Conservation (phyloP, 2,888 invertebrate genomes). For the Epinotia bilunana region DNA sequence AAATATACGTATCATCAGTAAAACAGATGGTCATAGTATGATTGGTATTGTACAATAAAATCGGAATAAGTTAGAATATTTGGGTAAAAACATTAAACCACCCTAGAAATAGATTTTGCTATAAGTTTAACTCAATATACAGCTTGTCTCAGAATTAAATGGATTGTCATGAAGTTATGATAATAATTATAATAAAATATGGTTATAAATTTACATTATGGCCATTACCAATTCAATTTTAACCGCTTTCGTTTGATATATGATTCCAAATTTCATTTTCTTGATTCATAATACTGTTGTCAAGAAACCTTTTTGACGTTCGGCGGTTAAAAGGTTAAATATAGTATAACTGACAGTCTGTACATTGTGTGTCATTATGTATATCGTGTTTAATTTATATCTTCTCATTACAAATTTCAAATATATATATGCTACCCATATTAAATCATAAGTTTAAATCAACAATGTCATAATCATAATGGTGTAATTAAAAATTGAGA, state of each 20-base stretch:
- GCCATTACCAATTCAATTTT: neutral
- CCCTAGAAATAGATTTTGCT: neutral
- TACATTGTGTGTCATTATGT: neutral
- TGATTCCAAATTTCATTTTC: no score
- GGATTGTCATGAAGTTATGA: neutral
- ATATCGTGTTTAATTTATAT: neutral
- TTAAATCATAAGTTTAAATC: conserved; percentile 56
- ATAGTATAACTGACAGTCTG: neutral
- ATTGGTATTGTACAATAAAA: neutral
- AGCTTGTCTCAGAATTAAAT: no score
- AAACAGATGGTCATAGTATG: neutral
- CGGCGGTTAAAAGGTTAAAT: neutral
- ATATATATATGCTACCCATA: neutral
- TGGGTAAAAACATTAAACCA: neutral
- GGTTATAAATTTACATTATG: neutral
- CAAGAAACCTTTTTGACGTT: neutral
- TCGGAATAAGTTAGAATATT: neutral
- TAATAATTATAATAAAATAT: neutral
- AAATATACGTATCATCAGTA: neutral
- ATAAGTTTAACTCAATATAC: neutral
- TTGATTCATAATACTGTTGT: no score
- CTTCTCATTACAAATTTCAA: neutral
- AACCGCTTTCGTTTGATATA: neutral
- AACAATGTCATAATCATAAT: neutral
- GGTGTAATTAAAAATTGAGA: neutral